phyloP scores from a whole-genome alignment of 2,888 invertebrate species.

The Lasioglossum marginatum region DNA sequence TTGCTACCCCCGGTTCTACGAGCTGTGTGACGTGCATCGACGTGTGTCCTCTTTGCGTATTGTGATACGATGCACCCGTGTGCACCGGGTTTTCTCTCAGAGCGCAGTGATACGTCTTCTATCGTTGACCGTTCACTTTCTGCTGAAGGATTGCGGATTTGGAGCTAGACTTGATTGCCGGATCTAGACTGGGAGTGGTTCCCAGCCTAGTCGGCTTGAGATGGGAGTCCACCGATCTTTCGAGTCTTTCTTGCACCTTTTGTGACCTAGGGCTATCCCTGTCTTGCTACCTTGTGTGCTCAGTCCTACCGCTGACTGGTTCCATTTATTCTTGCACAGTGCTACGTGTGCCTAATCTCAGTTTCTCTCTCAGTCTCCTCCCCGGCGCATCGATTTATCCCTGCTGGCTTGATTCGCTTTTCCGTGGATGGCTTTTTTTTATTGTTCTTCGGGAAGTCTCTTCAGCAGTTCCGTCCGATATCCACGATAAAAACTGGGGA shows the following conservation, averaged over 20 bases:
- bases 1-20: background rate
- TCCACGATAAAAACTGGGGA: background rate
- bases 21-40: slow-evolving; percentile 45
- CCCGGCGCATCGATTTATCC: background rate
- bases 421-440: background rate
- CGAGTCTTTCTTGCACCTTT: background rate
- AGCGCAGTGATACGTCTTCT: background rate
- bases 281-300: background rate
- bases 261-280: background rate
- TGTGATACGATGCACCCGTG: slow-evolving; percentile 5
- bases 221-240: background rate
- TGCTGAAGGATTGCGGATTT: background rate
- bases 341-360: background rate
- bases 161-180: background rate
- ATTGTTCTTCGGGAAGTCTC: background rate
- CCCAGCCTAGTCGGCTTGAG: background rate
- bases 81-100: slow-evolving; percentile 6
- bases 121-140: background rate
- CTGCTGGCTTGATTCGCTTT: background rate
- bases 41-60: slow-evolving; percentile 53
- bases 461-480: background rate
- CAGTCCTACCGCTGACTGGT: background rate
- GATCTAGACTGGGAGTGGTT: slow-evolving; percentile 9
- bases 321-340: background rate
- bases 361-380: background rate